phyloP scores from a whole-genome alignment of 2,113 vertebrate genomes.

The Gasterosteus aculeatus region DNA sequence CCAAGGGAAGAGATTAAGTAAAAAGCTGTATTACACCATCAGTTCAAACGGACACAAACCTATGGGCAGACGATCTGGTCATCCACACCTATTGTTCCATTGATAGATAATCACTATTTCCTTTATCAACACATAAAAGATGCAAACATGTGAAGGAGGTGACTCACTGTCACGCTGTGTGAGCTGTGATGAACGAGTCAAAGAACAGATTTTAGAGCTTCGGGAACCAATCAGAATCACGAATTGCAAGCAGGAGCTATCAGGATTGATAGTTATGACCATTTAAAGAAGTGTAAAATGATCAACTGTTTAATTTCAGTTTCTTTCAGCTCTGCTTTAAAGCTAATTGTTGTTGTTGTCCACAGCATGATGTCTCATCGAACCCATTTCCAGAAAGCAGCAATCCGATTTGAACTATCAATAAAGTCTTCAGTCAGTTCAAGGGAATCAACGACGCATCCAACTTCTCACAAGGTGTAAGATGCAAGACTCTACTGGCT shows the following conservation, averaged over 20 bases:
- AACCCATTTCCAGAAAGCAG: not conserved
- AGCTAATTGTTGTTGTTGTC: not conserved
- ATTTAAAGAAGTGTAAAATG: no score
- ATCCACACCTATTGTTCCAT: not conserved
- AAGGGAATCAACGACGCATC: no score
- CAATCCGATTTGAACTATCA: no score
- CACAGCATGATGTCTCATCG: not conserved
- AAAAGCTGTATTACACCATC: constrained; percentile 46
- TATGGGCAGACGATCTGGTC: not conserved
- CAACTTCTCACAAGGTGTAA: no score
- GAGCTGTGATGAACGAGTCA: not conserved
- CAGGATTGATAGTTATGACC: not conserved
- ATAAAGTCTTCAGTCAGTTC: no score
- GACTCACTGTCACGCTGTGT: not conserved
- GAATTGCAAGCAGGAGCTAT: not conserved
- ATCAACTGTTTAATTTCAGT: no score
- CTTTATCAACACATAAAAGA: not conserved
- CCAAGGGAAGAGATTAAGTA: constrained; percentile 41
- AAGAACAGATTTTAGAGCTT: not conserved
- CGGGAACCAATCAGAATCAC: not conserved
- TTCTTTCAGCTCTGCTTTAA: not conserved
- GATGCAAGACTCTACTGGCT: not conserved
- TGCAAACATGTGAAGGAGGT: not conserved
- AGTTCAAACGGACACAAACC: constrained; percentile 33
- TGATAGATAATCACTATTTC: constrained; percentile 1